Base-by-base conservation (phyloP, 2,113 vertebrate genomes). In the Boulengeromyrus knoepffleri region DNA sequence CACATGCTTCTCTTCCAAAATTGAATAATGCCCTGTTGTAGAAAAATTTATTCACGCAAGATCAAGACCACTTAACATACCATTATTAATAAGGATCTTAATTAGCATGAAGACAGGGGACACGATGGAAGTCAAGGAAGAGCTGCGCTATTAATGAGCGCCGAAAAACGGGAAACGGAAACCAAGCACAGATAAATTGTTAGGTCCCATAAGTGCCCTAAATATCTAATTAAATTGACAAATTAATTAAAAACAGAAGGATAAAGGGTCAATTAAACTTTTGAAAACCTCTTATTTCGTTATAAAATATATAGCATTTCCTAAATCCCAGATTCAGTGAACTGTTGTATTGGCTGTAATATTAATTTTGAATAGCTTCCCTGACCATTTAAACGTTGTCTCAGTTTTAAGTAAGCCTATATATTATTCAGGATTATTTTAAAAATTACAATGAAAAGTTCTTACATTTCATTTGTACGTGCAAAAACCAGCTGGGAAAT, bases 21-120 rank as follows among this genome's bases (percentile, higher is more conserved):
- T 58, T 7, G 58, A 88, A 88, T 42, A 24, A 62, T 27, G 85
- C 31, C 85, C 50, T 87, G 85, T 31, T 53, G 50, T 52, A 52
- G 50, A 49, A 52, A 53, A 46, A 56, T 87, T 21, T 49, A 36
- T 87, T 80, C 49, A 52, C 24, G 17, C 21, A 47, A 85, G 83
- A 85, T 47, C 85, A 87, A 46, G 49, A 87, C 46, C 24, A 87
- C 85, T 50, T 24, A 52, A n/a, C 47, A 12, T 47, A 52, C n/a
- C 27, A n/a, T 49, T 45, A 85, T 87, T 87, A 87, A 87, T 87
- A 52, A 87, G 85, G 31, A 87, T 87, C 85, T 87, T 87, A 87
- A 87, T 87, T 52, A 87, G 49, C 49, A 53, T 53, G 49, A 87
- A 53, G 49, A 36, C 85, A 56, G 50, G 31, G 85, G 85, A 87